Conservation (phyloP, 2,888 invertebrate genomes). For the Athalia cordata region DNA sequence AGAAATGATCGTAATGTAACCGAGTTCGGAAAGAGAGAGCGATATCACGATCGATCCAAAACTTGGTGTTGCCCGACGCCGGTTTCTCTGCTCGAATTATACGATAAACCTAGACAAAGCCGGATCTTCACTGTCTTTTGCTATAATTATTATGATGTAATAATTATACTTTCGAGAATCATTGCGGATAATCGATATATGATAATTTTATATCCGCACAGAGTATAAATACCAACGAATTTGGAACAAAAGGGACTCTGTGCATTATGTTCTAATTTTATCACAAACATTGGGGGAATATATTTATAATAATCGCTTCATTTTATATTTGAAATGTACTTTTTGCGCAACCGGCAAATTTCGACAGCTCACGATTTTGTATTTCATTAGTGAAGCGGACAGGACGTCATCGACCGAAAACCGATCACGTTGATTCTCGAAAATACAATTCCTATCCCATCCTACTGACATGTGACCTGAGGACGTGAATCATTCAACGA, state of each 20-base stretch:
- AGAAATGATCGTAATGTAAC: too few relatives aligned
- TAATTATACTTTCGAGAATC: too few relatives aligned
- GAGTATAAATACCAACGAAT: too few relatives aligned
- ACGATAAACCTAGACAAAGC: constrained; percentile 28
- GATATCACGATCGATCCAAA: constrained; percentile 27
- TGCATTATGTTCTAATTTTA: too few relatives aligned
- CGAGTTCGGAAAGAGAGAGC: neutral
- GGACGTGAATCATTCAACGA: constrained; percentile 1
- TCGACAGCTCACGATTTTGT: neutral
- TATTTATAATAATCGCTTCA: too few relatives aligned
- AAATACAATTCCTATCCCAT: neutral
- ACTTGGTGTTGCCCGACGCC: constrained; percentile 8
- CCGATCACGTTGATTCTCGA: constrained; percentile 16
- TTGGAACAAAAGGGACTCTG: too few relatives aligned
- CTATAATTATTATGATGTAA: too few relatives aligned
- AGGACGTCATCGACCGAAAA: constrained; percentile 33
- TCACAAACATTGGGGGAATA: too few relatives aligned
- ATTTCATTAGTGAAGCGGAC: neutral
- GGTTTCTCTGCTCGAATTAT: neutral
- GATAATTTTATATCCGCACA: too few relatives aligned
- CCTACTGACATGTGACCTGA: constrained; percentile 19
- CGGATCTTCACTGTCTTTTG: constrained; percentile 28
- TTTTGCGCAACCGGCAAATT: neutral
- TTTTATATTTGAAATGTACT: too few relatives aligned
- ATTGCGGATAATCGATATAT: too few relatives aligned